phyloP scores from a whole-genome alignment of 2,797 vertebrate genomes.

The Acanthurus lineatus region DNA sequence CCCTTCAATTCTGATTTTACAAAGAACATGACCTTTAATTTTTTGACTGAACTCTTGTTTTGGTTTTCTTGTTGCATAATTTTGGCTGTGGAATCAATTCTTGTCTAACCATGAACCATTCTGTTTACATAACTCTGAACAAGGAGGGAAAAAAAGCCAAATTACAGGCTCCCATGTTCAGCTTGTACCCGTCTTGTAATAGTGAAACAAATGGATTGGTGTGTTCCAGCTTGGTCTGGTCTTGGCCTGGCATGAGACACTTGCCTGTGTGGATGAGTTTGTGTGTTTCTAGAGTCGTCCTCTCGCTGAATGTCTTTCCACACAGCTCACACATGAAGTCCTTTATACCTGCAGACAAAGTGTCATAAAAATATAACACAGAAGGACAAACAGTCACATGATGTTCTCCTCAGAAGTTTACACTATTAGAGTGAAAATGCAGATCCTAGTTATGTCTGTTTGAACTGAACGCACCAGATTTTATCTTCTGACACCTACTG shows the following conservation, averaged over 20 bases:
- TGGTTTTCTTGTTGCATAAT: slow-evolving; percentile 1
- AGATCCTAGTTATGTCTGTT: not conserved
- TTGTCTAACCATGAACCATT: not conserved
- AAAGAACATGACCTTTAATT: not conserved
- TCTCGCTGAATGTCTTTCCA: slow-evolving; percentile 98
- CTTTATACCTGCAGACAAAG: slow-evolving; percentile 90
- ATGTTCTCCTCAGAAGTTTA: not conserved
- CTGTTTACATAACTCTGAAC: not conserved
- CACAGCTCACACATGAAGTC: slow-evolving; percentile 99
- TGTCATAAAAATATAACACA: not conserved
- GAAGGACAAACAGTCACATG: not conserved
- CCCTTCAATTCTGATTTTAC: not conserved
- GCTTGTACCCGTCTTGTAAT: not conserved
- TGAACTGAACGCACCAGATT: not conserved
- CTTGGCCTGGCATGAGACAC: not conserved
- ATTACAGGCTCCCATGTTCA: not conserved
- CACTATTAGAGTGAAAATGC: not conserved
- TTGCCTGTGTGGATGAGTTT: slow-evolving; percentile 95
- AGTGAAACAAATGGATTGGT: not conserved
- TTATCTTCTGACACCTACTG: not conserved
- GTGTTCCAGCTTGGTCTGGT: not conserved
- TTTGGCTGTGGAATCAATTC: not conserved
- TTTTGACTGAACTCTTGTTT: not conserved
- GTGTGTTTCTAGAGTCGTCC: slow-evolving; percentile 97
- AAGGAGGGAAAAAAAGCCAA: not conserved